phyloP scores from a whole-genome alignment of 2,888 invertebrate genomes.

The Teleogryllus oceanicus region DNA sequence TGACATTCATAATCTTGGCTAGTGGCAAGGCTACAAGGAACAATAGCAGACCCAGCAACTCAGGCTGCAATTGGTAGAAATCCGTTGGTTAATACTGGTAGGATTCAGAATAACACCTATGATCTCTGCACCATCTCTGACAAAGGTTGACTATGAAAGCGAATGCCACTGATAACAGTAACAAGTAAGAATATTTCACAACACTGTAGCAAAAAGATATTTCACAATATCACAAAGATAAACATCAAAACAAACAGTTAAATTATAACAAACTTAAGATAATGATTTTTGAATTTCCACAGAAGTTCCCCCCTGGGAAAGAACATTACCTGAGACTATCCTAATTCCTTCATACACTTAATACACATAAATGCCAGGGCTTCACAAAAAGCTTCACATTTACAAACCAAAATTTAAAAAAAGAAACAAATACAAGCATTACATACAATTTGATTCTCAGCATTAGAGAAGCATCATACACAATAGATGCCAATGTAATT shows the following conservation, averaged over 20 bases:
- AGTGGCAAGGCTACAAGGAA: no score
- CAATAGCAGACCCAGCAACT: no score
- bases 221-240: background rate
- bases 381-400: background rate
- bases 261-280: background rate
- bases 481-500: background rate
- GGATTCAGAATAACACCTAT: background rate
- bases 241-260: background rate
- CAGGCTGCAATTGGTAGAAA: slow-evolving; percentile 6
- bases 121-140: no score
- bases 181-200: background rate
- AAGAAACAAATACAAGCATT: background rate
- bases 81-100: background rate
- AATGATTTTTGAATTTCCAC: background rate
- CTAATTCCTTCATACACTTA: slow-evolving; percentile 4
- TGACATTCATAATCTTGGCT: no score
- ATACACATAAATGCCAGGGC: background rate
- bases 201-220: background rate
- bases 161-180: background rate
- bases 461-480: background rate
- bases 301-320: background rate
- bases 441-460: background rate
- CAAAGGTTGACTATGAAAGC: no score
- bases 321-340: background rate
- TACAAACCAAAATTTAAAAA: background rate